Conservation (phyloP, 1,140 invertebrate species). For the Lamellibrachia luymesi region DNA sequence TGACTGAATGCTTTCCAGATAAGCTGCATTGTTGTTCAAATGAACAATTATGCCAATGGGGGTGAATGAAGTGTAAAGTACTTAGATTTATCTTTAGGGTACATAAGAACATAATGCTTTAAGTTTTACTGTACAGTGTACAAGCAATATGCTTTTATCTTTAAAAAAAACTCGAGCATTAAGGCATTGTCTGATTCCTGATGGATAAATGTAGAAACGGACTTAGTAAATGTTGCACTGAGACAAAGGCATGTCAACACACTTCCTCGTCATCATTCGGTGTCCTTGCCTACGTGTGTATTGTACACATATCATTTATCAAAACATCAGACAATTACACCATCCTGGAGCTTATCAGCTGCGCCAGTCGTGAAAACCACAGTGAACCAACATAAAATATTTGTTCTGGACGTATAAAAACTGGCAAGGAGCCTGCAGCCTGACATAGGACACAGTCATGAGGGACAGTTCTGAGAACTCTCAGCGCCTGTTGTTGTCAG, state of each 20-base stretch:
- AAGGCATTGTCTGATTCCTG: neutral
- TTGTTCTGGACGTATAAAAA: neutral
- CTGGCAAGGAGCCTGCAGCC: neutral
- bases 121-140: neutral
- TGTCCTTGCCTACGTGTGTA: neutral
- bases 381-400: neutral
- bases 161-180: neutral
- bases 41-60: neutral
- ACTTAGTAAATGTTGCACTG: neutral
- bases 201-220: neutral
- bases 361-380: neutral
- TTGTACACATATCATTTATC: neutral
- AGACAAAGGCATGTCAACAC: neutral
- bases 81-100: neutral
- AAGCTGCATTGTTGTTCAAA: neutral
- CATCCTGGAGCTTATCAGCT: neutral
- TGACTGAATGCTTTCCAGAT: neutral
- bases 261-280: neutral
- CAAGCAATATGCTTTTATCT: neutral
- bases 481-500: neutral
- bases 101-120: neutral
- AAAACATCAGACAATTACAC: neutral
- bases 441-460: neutral
- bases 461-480: neutral
- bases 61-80: neutral